Conservation (phyloP, 2,797 vertebrate species). For the Centropyge bicolor region DNA sequence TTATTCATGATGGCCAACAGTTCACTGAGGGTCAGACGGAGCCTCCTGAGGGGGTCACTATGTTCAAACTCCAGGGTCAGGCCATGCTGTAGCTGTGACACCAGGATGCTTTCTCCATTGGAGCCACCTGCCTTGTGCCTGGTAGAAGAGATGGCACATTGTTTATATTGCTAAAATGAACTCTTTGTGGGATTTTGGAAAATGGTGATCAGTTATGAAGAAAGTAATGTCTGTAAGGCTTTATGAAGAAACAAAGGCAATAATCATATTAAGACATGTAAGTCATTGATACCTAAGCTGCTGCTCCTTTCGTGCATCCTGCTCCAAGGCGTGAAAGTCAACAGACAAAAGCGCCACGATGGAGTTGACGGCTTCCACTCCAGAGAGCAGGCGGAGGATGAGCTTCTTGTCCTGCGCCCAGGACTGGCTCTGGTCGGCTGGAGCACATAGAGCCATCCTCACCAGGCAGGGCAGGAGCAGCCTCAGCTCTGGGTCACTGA, state of each 20-base stretch:
- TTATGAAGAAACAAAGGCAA: neutral
- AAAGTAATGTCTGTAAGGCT: neutral
- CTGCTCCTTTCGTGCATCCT: conserved; percentile 97
- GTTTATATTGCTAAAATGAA: neutral
- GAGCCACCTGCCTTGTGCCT: conserved; percentile 96
- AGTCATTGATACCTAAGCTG: conserved; percentile 90
- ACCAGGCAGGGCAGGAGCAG: conserved; percentile 96
- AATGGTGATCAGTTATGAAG: neutral
- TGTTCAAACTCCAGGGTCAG: conserved; percentile 98
- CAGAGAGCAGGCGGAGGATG: conserved; percentile 95
- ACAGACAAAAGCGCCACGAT: conserved; percentile 97
- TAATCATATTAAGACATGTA: neutral
- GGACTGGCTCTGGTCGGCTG: conserved; percentile 96
- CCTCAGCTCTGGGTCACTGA: conserved; percentile 95
- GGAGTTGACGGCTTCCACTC: conserved; percentile 98
- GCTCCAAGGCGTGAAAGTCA: conserved; percentile 97
- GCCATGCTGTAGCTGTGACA: conserved; percentile 96
- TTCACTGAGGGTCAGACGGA: conserved; percentile 95
- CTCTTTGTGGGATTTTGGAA: neutral
- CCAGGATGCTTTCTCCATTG: conserved; percentile 94
- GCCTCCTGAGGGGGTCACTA: conserved; percentile 95
- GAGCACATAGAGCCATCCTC: conserved; percentile 97
- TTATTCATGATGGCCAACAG: conserved; percentile 97
- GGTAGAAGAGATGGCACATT: conserved; percentile 10
- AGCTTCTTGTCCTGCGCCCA: conserved; percentile 99